phyloP scores from a whole-genome alignment of 2,888 invertebrate genomes.

The Chalcis sispes region DNA sequence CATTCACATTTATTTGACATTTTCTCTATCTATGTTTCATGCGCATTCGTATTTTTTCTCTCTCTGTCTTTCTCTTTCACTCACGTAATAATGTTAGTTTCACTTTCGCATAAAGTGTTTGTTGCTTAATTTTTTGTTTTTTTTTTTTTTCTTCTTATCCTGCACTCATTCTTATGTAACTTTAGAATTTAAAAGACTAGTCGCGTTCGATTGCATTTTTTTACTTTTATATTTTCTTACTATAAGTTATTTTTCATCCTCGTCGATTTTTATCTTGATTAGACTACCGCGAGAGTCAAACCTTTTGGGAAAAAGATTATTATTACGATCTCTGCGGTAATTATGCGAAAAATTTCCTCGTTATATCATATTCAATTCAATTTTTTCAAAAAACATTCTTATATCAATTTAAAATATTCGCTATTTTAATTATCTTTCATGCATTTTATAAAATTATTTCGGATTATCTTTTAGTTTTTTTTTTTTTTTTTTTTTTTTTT shows the following conservation, averaged over 20 bases:
- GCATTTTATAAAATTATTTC: too few relatives aligned
- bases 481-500: too few relatives aligned
- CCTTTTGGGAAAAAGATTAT: not conserved
- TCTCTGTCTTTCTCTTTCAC: not conserved
- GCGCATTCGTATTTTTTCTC: not conserved
- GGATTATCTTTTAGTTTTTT: too few relatives aligned
- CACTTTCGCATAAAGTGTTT: too few relatives aligned
- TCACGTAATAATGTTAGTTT: too few relatives aligned
- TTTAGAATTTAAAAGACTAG: constrained; percentile 44
- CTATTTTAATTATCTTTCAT: too few relatives aligned
- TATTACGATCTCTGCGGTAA: not conserved
- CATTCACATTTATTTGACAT: constrained; percentile 1
- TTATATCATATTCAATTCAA: too few relatives aligned
- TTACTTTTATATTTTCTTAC: constrained; percentile 1
- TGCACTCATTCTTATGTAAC: not conserved
- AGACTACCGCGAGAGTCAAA: not conserved
- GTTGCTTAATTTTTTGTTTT: too few relatives aligned
- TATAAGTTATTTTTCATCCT: not conserved
- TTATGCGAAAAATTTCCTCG: not conserved
- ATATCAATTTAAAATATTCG: too few relatives aligned
- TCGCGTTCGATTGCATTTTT: constrained; percentile 20
- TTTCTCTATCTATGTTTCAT: not conserved
- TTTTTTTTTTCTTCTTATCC: not conserved
- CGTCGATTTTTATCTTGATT: too few relatives aligned
- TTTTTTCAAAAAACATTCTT: too few relatives aligned